These are phyloP conservation scores for Abrostola triplasia DNA, from an alignment of 2,888 invertebrate species.

Conservation along the genomic window DNA sequence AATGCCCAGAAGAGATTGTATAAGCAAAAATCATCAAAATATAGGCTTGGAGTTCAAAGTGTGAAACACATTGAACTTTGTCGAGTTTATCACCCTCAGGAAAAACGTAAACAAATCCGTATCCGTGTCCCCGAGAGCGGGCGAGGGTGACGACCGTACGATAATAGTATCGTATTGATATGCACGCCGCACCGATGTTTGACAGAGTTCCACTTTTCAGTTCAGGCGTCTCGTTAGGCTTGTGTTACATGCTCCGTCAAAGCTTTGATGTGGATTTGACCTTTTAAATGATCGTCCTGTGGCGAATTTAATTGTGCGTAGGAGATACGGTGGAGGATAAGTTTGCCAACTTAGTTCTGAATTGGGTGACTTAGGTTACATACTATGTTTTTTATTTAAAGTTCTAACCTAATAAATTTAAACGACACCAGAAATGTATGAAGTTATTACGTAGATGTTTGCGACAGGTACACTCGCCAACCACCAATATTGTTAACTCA, in stretches of 20 bases:
- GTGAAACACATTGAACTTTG: conserved; percentile 25
- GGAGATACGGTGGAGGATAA: no score
- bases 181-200: conserved; percentile 35
- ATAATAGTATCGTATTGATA: conserved; percentile 39
- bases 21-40: conserved; percentile 7
- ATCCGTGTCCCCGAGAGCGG: conserved; percentile 3
- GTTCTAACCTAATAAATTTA: no score
- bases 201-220: conserved; percentile 25
- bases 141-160: conserved; percentile 33
- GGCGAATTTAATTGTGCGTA: background rate
- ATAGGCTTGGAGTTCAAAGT: background rate
- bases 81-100: conserved; percentile 35
- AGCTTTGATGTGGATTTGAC: conserved; percentile 15
- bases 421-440: no score
- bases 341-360: no score
- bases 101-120: conserved; percentile 21
- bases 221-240: conserved; percentile 19
- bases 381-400: no score
- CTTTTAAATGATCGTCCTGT: background rate
- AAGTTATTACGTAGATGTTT: no score
- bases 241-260: conserved; percentile 8
- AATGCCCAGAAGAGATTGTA: no score
- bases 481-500: no score
- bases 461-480: no score
- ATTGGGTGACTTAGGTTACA: no score